Conservation (phyloP, 2,797 vertebrate species). For the Loris lydekkerianus region DNA sequence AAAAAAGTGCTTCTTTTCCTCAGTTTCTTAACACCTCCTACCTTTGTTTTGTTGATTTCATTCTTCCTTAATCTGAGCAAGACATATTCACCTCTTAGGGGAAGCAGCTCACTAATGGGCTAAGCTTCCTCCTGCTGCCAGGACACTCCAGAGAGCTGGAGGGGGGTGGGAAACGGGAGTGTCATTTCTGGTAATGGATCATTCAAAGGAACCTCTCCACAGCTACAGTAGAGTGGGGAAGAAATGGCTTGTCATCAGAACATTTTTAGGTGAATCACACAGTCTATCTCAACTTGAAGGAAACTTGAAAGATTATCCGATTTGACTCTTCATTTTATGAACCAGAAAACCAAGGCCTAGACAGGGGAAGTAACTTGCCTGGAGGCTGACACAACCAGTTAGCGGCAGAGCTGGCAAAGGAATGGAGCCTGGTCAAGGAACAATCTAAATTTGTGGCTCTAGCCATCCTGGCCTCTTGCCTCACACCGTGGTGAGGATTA, state of each 20-base stretch:
- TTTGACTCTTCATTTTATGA: constrained; percentile 44
- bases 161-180: background rate
- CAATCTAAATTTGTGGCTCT: background rate
- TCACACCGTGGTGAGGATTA: background rate
- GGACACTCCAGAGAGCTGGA: background rate
- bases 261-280: background rate
- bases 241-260: background rate
- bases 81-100: background rate
- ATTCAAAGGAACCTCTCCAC: background rate
- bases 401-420: background rate
- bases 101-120: background rate
- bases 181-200: background rate
- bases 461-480: background rate
- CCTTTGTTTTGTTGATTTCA: constrained; percentile 8
- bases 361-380: background rate
- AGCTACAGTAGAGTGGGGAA: background rate
- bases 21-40: background rate
- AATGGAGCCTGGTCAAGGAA: background rate
- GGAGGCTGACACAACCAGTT: background rate
- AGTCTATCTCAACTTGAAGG: background rate
- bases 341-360: background rate
- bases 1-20: background rate
- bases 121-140: background rate
- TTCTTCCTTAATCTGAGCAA: constrained; percentile 5
- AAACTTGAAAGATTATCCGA: background rate